phyloP scores from a whole-genome alignment of 1,140 invertebrate species.

The Bemisia tabaci region DNA sequence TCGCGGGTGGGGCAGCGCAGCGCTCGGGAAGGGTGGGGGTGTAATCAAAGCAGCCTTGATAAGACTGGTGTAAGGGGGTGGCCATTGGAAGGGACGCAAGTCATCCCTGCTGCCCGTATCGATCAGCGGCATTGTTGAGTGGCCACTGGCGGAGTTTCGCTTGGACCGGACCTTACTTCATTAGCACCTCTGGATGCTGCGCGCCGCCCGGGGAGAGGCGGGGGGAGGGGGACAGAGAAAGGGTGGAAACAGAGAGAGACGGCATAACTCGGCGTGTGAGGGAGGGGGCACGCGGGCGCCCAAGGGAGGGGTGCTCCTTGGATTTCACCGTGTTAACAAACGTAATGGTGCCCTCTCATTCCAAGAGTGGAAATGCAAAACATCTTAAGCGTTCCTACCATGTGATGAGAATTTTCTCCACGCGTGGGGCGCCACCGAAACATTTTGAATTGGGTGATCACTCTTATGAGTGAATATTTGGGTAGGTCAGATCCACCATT shows the following conservation, averaged over 20 bases:
- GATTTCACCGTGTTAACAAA: not conserved
- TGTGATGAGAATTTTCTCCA: too few species aligned
- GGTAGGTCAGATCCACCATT: too few species aligned
- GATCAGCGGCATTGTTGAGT: not conserved
- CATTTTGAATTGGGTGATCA: too few species aligned
- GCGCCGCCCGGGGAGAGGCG: too few species aligned
- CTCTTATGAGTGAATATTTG: too few species aligned
- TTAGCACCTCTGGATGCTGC: not conserved
- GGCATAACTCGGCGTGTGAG: not conserved
- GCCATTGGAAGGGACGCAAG: not conserved
- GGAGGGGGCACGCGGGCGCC: too few species aligned
- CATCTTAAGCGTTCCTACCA: too few species aligned
- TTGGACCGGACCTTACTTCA: not conserved
- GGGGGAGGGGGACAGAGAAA: not conserved
- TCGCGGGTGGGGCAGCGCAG: not conserved
- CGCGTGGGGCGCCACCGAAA: too few species aligned
- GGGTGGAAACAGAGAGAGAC: not conserved
- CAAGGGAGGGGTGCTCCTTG: not conserved
- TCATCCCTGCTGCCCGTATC: not conserved
- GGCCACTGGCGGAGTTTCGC: not conserved
- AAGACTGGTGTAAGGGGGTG: not conserved
- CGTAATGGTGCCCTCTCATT: not conserved
- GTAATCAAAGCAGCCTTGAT: not conserved
- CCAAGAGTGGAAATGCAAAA: too few species aligned
- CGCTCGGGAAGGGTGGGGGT: too few species aligned